Evolutionary conservation across 2,113 vertebrate genomes (phyloP).

Genomic region (Eublepharis macularius): DNA sequence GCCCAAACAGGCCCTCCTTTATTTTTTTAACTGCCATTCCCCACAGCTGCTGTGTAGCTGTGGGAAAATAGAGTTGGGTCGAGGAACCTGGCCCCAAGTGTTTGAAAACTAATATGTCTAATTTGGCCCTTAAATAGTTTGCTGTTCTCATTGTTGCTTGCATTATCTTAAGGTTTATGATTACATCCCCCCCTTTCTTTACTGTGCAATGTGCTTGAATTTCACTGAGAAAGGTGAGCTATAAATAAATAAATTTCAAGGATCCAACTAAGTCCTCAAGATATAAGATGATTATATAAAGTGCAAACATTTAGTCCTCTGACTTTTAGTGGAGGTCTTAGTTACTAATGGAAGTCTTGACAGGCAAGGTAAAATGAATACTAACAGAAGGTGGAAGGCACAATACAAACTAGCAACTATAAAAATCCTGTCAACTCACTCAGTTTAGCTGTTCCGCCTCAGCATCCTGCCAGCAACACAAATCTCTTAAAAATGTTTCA

Average conservation of each 20-base stretch:
- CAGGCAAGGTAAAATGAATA: constrained; percentile 13
- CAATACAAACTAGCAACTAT: background rate
- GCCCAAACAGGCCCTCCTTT: no score
- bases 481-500: constrained; percentile 44
- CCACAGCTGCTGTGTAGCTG: no score
- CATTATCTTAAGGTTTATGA: no score
- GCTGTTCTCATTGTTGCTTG: no score
- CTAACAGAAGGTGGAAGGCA: background rate
- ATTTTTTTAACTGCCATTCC: no score
- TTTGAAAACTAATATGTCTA: no score
- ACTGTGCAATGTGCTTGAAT: no score
- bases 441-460: constrained; percentile 31
- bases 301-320: background rate
- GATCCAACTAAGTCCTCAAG: background rate
- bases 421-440: constrained; percentile 19
- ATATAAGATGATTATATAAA: background rate
- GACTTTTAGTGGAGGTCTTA: background rate
- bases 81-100: no score
- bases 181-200: no score
- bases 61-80: no score
- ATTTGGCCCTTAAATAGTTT: no score
- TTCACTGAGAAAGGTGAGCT: no score
- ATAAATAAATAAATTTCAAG: background rate
- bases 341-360: accelerated
- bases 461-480: constrained; percentile 56